Percentiles rank a stretch among this genome's conserved stretches.
phyloP scores from a whole-genome alignment of 2,888 invertebrate genomes.

The Glyphotaelius pellucidus region DNA sequence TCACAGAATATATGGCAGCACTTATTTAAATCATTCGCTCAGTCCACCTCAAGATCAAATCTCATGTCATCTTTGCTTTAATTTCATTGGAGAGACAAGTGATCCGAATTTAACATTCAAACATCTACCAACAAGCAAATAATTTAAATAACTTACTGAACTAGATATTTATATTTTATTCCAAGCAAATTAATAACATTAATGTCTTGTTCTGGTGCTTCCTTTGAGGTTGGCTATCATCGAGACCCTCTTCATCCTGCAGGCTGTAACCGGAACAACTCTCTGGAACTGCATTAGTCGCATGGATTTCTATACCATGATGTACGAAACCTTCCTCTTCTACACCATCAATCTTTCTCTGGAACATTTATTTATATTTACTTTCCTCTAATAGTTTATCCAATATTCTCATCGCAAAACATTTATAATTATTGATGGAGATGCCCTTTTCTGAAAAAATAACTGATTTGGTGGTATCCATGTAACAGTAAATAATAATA shows the following conservation, averaged over 20 bases:
- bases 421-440: not conserved
- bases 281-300: too few species aligned
- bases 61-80: conserved; percentile 39
- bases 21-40: conserved; percentile 38
- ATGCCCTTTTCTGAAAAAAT: not conserved
- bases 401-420: too few species aligned
- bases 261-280: too few species aligned
- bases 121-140: not conserved
- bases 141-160: too few species aligned
- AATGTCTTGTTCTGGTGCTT: too few species aligned
- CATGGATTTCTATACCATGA: too few species aligned
- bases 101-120: not conserved
- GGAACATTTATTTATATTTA: too few species aligned
- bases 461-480: not conserved
- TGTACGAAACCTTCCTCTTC: too few species aligned
- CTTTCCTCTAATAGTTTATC: too few species aligned
- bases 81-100: conserved; percentile 22
- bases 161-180: not conserved
- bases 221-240: too few species aligned
- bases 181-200: not conserved
- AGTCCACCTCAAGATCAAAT: conserved; percentile 41
- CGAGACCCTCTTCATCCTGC: too few species aligned
- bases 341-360: too few species aligned
- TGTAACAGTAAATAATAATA: not conserved
- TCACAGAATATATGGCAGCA: conserved; percentile 19